These are phyloP conservation scores for Amphiprion ocellaris DNA, from an alignment of 2,113 vertebrate species.

Conservation along the genomic window DNA sequence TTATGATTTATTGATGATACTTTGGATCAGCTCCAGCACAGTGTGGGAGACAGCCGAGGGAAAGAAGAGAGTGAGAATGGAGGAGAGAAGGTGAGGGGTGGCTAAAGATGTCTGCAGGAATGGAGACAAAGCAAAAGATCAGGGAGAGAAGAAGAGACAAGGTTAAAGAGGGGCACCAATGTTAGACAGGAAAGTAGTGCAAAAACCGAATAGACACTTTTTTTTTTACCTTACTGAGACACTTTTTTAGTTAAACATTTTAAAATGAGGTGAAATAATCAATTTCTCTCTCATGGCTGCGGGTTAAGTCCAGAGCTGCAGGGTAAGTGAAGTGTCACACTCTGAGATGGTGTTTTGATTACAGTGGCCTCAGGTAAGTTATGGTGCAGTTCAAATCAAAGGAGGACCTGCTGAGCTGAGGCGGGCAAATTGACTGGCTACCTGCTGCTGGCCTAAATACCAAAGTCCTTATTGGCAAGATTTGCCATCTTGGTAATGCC, in stretches of 20 bases:
- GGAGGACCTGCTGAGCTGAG: not conserved
- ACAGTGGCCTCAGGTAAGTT: not conserved
- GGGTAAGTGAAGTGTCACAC: not conserved
- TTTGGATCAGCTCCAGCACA: conserved; percentile 56
- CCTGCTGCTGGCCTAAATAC: not conserved
- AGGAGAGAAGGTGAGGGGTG: not conserved
- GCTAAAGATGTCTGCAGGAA: conserved; percentile 4
- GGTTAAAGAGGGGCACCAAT: not conserved
- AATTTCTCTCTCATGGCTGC: not conserved
- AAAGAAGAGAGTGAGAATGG: not conserved
- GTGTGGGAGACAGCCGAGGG: conserved; percentile 20
- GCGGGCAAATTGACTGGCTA: not conserved
- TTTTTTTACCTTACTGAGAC: not conserved
- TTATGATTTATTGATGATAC: conserved; percentile 71
- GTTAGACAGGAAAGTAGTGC: not conserved
- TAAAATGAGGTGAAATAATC: not conserved
- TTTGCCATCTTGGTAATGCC: too few relatives aligned
- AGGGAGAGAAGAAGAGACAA: not conserved
- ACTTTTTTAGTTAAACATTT: not conserved
- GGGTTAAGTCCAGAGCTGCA: not conserved
- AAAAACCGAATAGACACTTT: not conserved
- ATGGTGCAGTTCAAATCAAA: not conserved
- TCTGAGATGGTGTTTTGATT: conserved; percentile 3
- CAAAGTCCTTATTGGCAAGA: too few relatives aligned
- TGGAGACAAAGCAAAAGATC: not conserved